Evolutionary conservation across 2,888 invertebrate species (phyloP).

Genomic region (Coecobrya sp.): DNA sequence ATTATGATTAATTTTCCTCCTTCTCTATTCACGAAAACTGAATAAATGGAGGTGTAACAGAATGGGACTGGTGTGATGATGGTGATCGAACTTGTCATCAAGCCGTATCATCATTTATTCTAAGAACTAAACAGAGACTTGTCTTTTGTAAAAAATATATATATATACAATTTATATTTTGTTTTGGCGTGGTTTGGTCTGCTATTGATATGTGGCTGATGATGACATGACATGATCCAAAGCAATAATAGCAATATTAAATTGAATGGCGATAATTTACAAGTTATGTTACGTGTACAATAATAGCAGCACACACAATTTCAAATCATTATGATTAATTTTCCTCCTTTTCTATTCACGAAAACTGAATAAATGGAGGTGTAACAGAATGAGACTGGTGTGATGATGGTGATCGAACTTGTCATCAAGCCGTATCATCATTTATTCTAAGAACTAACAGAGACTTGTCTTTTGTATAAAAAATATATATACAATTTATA

Average conservation of each 20-base stretch:
- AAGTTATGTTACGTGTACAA: too few species aligned
- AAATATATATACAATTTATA: too few species aligned
- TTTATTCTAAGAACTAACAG: not conserved
- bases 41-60: slow-evolving; percentile 14
- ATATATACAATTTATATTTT: slow-evolving; percentile 13
- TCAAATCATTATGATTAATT: slow-evolving; percentile 29
- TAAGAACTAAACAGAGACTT: not conserved
- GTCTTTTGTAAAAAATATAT: too few species aligned
- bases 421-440: not conserved
- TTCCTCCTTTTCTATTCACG: not conserved
- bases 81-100: slow-evolving; percentile 13
- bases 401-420: slow-evolving; percentile 3
- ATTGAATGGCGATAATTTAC: not conserved
- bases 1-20: slow-evolving; percentile 44
- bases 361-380: not conserved
- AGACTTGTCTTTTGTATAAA: not conserved
- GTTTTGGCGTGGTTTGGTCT: slow-evolving; percentile 18
- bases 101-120: not conserved
- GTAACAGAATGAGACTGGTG: not conserved
- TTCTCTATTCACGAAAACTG: not conserved
- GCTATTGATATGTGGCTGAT: slow-evolving; percentile 1
- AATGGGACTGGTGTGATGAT: not conserved
- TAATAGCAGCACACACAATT: too few species aligned
- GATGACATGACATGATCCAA: slow-evolving; percentile 47
- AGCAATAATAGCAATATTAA: not conserved